phyloP scores from a whole-genome alignment of 2,888 invertebrate species.

The Heterodera filipjevi region DNA sequence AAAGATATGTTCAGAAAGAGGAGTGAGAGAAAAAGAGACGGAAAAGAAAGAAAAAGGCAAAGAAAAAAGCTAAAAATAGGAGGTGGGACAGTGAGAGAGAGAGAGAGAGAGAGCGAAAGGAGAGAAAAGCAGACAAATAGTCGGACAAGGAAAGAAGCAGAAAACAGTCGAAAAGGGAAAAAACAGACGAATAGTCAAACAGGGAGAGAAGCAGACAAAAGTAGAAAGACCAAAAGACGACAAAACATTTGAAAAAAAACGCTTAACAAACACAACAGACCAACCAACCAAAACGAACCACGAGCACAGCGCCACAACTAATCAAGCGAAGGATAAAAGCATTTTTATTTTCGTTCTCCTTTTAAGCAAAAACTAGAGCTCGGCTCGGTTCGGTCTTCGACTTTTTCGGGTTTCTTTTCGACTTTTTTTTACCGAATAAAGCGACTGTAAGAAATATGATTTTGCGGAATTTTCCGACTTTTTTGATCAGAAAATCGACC shows the following conservation, averaged over 20 bases:
- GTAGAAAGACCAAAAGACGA: neutral
- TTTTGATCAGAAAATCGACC: no score
- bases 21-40: neutral
- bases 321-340: slow-evolving; percentile 16
- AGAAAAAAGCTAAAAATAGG: no score
- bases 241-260: neutral
- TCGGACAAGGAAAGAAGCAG: neutral
- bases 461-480: no score
- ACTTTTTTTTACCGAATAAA: no score
- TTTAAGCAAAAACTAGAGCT: neutral
- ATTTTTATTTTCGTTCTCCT: neutral
- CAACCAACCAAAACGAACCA: slow-evolving; percentile 11
- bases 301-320: slow-evolving; percentile 21
- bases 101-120: neutral
- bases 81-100: neutral
- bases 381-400: no score
- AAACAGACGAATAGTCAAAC: neutral
- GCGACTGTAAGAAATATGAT: no score
- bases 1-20: neutral
- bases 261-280: slow-evolving; percentile 15
- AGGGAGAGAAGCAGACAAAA: neutral
- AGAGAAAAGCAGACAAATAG: no score
- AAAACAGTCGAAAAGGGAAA: neutral
- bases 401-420: no score
- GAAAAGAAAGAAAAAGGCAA: neutral